Evolutionary conservation across 2,113 vertebrate genomes (phyloP), one percentile per base, ranked within the genome.

Genomic region (Gobio gobio): DNA sequence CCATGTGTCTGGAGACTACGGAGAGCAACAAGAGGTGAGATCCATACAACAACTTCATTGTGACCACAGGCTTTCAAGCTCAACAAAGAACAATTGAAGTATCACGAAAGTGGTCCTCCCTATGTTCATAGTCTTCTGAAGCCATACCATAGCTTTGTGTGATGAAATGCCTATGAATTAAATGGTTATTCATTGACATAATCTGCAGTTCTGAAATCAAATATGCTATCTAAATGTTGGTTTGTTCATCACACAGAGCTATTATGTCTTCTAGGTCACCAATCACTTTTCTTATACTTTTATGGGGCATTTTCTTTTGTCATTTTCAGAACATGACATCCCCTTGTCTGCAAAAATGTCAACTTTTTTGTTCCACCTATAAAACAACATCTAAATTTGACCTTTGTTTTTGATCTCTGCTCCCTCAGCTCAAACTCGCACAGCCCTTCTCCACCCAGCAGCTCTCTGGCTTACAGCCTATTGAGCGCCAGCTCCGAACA

Each of bases 401-500:
- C 59, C 40, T 22, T 33, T 14, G n/a, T 49, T 78, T 64, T 80
- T 51, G 79, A 0, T 87, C 63, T 87, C 78, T 36, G 7, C 83
- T 72, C 6, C 2, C 10, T 24, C 88, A 98, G 97, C 92, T 95
- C 95, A 72, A 97, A 96, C 90, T 97, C 95, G 16, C 96, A 97
- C 87, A 97, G 96, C 75, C 95, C 93, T 0, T 97, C 96, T 0
- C 97, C 96, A 3, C 96, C 96, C 36, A 96, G 96, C 87, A 95
- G 97, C 86, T 97, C 97, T 4, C 89, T 97, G 84, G 97, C 96
- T 33, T 97, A 97, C 88, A 98, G 97, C 86, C 93, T 98, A 85
- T 89, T 97, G 79, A 96, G 95, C 0, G 94, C 92, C 87, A 95
- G 96, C 93, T 97, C 96, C 0, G 96, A 97, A 91, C 97, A 95